Percentiles rank a stretch among this genome's conserved stretches.
phyloP scores from a whole-genome alignment of 2,113 vertebrate genomes.

The Microtus ochrogaster region DNA sequence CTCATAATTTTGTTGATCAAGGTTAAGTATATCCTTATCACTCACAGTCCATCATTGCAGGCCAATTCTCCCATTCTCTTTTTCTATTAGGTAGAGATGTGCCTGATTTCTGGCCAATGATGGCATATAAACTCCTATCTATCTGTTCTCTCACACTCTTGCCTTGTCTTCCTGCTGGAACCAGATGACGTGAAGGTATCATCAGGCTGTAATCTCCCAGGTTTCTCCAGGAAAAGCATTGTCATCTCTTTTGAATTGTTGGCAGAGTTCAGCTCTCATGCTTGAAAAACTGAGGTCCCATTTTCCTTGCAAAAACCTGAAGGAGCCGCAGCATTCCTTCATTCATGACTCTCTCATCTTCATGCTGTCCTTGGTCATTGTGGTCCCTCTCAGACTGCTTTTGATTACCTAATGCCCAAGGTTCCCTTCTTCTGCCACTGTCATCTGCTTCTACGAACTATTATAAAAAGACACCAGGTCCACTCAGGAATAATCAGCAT shows the following conservation, averaged over 20 bases:
- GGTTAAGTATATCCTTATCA: not conserved
- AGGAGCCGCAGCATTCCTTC: not conserved
- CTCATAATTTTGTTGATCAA: not conserved
- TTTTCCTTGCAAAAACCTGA: conserved; percentile 28
- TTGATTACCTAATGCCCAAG: not conserved
- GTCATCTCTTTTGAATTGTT: not conserved
- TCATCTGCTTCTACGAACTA: not conserved
- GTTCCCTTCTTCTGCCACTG: not conserved
- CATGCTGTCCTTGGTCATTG: not conserved
- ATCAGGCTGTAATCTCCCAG: not conserved
- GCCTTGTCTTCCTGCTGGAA: not conserved
- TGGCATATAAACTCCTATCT: not conserved
- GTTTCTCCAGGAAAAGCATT: not conserved
- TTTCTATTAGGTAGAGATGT: not conserved
- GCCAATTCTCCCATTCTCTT: not conserved
- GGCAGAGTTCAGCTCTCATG: not conserved
- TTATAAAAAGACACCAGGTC: not conserved
- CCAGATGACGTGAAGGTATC: not conserved
- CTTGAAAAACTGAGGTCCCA: not conserved
- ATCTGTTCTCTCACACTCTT: not conserved
- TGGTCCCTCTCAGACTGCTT: not conserved
- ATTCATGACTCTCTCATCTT: not conserved
- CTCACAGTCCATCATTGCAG: not conserved
- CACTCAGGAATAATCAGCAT: not conserved
- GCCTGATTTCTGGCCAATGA: not conserved